Evolutionary conservation across 2,113 vertebrate genomes (phyloP).

Genomic region (Odontesthes bonariensis): DNA sequence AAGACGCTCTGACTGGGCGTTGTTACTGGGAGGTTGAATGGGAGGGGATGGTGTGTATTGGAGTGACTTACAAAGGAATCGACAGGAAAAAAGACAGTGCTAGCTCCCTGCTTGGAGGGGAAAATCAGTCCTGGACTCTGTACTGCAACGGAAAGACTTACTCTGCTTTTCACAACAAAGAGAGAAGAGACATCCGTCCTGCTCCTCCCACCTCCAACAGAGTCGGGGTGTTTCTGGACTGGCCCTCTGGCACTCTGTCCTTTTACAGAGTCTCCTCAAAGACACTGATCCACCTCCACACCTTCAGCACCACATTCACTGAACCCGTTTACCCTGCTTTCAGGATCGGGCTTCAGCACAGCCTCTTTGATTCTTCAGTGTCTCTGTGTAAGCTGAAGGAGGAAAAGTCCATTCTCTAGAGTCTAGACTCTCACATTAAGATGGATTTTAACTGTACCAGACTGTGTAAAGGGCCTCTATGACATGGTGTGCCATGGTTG

Average conservation of each 20-base stretch:
- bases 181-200: neutral
- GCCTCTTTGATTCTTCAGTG: neutral
- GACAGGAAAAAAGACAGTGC: slow-evolving; percentile 12
- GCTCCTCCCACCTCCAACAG: accelerated
- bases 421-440: neutral
- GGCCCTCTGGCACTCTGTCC: slow-evolving; percentile 10
- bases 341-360: slow-evolving; percentile 1
- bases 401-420: neutral
- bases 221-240: slow-evolving; percentile 22
- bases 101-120: slow-evolving; percentile 26
- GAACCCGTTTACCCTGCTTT: slow-evolving; percentile 5
- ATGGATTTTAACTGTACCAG: too few relatives aligned
- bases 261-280: slow-evolving; percentile 17
- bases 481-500: too few relatives aligned
- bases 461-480: too few relatives aligned
- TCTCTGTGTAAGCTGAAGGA: slow-evolving; percentile 1
- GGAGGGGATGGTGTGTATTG: slow-evolving; percentile 34
- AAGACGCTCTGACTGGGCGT: slow-evolving; percentile 18
- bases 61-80: slow-evolving; percentile 34
- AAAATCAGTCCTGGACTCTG: slow-evolving; percentile 39
- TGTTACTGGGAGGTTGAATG: slow-evolving; percentile 59
- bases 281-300: slow-evolving; percentile 14
- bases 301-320: slow-evolving; percentile 17
- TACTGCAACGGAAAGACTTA: neutral
- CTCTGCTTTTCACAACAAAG: neutral